Evolutionary conservation across 2,888 invertebrate species (phyloP).

Genomic region (Cepaea hortensis): DNA sequence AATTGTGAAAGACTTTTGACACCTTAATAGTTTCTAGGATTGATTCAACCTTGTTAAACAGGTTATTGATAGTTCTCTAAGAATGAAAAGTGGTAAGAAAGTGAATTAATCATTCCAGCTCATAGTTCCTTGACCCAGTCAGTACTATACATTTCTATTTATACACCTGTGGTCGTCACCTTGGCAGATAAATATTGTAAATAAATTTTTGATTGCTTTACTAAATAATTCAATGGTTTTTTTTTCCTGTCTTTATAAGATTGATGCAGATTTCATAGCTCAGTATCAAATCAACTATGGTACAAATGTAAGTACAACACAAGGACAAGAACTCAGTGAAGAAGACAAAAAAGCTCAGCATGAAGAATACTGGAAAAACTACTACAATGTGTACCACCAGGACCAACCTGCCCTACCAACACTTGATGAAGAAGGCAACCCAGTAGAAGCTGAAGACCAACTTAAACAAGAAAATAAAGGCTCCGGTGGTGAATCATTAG

Average conservation of each 20-base stretch:
- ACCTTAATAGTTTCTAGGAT: no score
- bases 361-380: constrained; percentile 56
- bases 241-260: constrained; percentile 75
- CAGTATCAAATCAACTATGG: constrained; percentile 94
- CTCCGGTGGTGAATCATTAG: not conserved
- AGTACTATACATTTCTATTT: no score
- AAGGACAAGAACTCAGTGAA: constrained; percentile 51
- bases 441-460: constrained; percentile 36
- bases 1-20: no score
- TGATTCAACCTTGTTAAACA: no score
- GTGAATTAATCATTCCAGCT: no score
- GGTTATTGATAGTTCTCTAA: no score
- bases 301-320: constrained; percentile 19
- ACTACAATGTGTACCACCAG: constrained; percentile 57
- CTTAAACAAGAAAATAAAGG: constrained; percentile 31
- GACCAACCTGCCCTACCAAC: constrained; percentile 51
- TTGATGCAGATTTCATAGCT: constrained; percentile 97
- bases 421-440: constrained; percentile 40
- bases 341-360: constrained; percentile 51
- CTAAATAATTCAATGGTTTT: not conserved
- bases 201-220: no score
- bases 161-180: no score
- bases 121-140: no score
- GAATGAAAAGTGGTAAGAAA: no score
- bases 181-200: no score